Percentiles rank a stretch among this genome's conserved stretches.
Conservation (phyloP, 2,113 vertebrate species). For the Eira barbara region DNA sequence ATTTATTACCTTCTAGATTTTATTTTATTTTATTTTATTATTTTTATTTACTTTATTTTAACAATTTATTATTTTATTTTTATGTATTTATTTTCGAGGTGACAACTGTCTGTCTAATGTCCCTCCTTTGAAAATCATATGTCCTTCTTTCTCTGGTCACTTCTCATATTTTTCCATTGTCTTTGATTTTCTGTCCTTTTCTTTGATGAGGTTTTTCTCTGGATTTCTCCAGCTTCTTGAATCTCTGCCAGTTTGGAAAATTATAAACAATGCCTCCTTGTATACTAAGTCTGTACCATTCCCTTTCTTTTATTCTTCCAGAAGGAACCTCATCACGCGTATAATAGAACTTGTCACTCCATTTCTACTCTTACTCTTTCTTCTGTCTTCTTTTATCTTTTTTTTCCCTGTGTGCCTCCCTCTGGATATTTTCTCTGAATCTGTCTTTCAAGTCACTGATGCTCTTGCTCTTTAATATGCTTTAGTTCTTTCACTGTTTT, state of each 20-base stretch:
- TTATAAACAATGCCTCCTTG: background rate
- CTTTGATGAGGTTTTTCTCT: background rate
- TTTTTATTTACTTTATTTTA: background rate
- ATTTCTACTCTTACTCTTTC: background rate
- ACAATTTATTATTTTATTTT: background rate
- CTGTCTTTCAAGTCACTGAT: background rate
- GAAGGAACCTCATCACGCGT: background rate
- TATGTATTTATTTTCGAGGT: background rate
- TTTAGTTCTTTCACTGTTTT: background rate
- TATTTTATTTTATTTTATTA: background rate
- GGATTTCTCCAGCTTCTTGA: background rate
- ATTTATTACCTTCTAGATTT: background rate
- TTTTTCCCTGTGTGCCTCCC: background rate
- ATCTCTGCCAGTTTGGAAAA: background rate
- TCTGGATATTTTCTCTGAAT: background rate
- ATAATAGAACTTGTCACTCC: background rate
- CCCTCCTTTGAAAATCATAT: background rate
- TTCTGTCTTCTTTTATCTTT: background rate
- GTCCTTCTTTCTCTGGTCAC: background rate
- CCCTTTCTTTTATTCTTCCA: background rate
- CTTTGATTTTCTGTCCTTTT: background rate
- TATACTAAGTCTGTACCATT: background rate
- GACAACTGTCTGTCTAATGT: background rate
- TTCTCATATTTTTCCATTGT: background rate
- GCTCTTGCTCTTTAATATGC: background rate